phyloP scores from a whole-genome alignment of 2,797 vertebrate species.

The Strix occidentalis region DNA sequence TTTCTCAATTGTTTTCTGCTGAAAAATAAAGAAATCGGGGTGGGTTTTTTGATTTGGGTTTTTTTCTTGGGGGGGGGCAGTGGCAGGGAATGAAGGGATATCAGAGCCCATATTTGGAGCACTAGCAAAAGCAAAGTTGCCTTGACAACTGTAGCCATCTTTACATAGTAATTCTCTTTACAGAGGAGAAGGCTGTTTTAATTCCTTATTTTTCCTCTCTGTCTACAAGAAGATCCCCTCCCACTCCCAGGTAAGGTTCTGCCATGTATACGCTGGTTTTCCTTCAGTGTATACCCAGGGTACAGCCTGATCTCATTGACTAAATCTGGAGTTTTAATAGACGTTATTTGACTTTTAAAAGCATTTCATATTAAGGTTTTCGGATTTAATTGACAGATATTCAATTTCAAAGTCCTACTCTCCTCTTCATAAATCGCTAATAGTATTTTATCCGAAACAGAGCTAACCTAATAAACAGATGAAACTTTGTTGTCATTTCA shows the following conservation, averaged over 20 bases:
- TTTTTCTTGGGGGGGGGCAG: not conserved
- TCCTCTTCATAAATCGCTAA: constrained; percentile 55
- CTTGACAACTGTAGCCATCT: constrained; percentile 57
- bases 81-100: not conserved
- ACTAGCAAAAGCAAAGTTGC: constrained; percentile 52
- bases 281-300: not conserved
- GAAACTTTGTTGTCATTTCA: constrained; percentile 42
- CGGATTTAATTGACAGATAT: constrained; percentile 51
- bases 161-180: constrained; percentile 20
- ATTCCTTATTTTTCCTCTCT: not conserved
- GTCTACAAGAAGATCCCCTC: not conserved
- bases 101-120: not conserved
- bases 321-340: constrained; percentile 54
- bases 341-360: constrained; percentile 46
- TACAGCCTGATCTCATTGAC: constrained; percentile 22
- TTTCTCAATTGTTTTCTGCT: not conserved
- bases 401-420: constrained; percentile 57
- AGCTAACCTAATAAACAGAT: constrained; percentile 44
- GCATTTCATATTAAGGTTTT: constrained; percentile 58
- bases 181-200: constrained; percentile 4
- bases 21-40: not conserved
- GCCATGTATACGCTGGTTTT: not conserved
- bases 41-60: not conserved
- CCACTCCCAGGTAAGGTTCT: constrained; percentile 4
- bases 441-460: constrained; percentile 48